Base-by-base conservation (phyloP, 1,140 invertebrate species). In the Diuraphis noxia region DNA sequence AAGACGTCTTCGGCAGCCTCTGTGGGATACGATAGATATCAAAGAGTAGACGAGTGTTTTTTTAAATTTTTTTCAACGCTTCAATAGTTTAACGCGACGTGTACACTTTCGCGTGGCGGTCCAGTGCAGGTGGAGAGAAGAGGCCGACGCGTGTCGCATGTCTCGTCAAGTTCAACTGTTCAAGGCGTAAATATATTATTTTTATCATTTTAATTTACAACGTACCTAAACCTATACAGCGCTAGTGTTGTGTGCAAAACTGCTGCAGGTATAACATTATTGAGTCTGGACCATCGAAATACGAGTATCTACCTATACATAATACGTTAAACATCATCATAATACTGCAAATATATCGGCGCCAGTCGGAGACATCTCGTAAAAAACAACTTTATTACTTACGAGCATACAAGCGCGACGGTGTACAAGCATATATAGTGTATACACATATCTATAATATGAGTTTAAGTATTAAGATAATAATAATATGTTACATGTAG, bases 311-410 rank as follows among this genome's bases (percentile, higher is more conserved):
- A n/a, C 9, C n/a, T n/a, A n/a, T n/a, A n/a, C n/a, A n/a, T n/a
- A n/a, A 56, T 30, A 10, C 46, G 46, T 49, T 21, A 49, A 21
- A 23, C 43, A 43, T 43, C 56, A 63, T 63, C 10, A 63, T 63
- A 63, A 63, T 63, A 63, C 21, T 49, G n/a, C n/a, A 49, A 56
- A n/a, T 72, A 72, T n/a, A 72, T 72, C n/a, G n/a, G 56, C 56
- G 30, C 56, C 56, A 13, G 56, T 1, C 56, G 4, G 2, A 79
- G 77, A 79, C 79, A 23, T 82, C 79, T n/a, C 56, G 79, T 82
- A 82, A 82, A 81, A 82, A 82, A 82, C 21, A 9, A 72, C 56
- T 72, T 72, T 72, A 72, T 72, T 72, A 49, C 46, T n/a, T n/a
- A 49, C 49, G 56, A n/a, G n/a, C 34, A 72, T 17, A 72, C 13